These are phyloP conservation scores for Eugnorisma glareosa DNA, from an alignment of 2,888 invertebrate species.

Conservation along the genomic window DNA sequence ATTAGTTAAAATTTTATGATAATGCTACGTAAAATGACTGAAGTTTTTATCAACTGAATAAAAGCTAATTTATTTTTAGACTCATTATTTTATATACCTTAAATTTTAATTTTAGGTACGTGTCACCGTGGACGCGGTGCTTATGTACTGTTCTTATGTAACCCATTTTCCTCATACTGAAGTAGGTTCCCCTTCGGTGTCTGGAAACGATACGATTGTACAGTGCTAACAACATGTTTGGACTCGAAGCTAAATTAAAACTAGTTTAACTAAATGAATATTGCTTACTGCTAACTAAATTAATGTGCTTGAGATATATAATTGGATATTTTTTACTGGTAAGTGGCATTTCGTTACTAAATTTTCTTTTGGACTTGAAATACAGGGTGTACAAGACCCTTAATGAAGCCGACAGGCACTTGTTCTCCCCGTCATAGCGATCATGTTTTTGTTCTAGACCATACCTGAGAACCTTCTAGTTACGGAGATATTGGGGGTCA, in stretches of 20 bases:
- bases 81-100: not conserved
- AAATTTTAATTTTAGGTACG: not conserved
- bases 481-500: no score
- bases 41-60: not conserved
- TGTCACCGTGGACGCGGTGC: not conserved
- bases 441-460: no score
- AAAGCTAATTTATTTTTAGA: not conserved
- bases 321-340: not conserved
- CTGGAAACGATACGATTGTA: conserved; percentile 11
- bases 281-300: no score
- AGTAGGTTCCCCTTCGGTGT: not conserved
- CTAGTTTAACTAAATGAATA: not conserved
- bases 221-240: not conserved
- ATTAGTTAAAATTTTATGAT: not conserved
- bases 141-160: conserved; percentile 14
- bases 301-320: no score
- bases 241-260: not conserved
- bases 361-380: not conserved
- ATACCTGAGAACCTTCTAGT: no score
- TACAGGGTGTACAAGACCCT: not conserved
- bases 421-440: no score
- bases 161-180: conserved; percentile 43
- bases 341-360: not conserved
- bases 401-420: no score
- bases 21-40: not conserved